Conservation (phyloP, 2,888 invertebrate genomes). For the Bellardia pandia region DNA sequence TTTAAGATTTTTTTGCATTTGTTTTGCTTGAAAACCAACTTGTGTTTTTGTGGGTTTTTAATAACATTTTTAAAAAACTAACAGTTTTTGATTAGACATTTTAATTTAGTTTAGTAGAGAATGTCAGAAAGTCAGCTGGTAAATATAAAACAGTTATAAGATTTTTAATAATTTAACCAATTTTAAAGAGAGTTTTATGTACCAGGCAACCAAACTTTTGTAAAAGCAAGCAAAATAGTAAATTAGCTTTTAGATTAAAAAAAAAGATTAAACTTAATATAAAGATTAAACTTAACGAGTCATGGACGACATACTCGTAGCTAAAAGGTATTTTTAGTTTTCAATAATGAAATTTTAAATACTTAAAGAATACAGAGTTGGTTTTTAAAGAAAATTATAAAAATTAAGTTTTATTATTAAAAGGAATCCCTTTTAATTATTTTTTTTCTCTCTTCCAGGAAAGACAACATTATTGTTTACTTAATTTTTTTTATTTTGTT, state of each 20-base stretch:
- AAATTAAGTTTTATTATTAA: no score
- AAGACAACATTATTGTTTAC: conserved; percentile 54
- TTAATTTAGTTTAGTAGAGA: background rate
- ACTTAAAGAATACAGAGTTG: background rate
- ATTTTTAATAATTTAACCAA: no score
- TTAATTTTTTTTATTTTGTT: conserved; percentile 17
- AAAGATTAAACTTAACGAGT: no score
- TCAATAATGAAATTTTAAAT: no score
- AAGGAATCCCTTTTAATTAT: background rate
- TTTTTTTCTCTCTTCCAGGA: conserved; percentile 1
- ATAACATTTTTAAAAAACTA: conserved; percentile 22
- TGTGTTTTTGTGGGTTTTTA: background rate
- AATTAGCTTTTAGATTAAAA: background rate
- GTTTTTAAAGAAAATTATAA: background rate
- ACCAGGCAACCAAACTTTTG: no score
- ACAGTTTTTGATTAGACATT: background rate
- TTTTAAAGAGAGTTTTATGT: no score
- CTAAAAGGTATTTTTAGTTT: no score
- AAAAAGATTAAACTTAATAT: no score
- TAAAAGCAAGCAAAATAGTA: background rate
- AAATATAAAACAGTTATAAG: no score
- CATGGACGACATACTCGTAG: no score
- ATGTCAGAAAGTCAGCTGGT: background rate
- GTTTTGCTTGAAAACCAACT: background rate
- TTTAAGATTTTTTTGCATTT: conserved; percentile 7